These are phyloP conservation scores for Helicorthomorpha holstii DNA, from an alignment of 1,140 invertebrate genomes.

Conservation along the genomic window DNA sequence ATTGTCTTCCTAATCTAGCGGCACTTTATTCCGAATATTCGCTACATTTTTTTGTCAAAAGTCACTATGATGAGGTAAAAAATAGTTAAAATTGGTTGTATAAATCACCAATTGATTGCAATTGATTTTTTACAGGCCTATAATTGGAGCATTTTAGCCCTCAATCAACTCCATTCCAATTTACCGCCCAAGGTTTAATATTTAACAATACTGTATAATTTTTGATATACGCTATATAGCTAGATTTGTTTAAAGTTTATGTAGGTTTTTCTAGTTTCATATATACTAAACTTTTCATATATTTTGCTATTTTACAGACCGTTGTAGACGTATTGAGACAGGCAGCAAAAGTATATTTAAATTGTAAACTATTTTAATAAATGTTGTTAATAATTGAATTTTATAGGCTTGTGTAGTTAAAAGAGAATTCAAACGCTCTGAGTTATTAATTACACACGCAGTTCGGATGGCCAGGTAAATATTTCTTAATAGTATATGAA, in stretches of 20 bases:
- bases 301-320: slow-evolving; percentile 17
- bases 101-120: neutral
- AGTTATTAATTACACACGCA: slow-evolving; percentile 60
- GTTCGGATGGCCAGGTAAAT: slow-evolving; percentile 42
- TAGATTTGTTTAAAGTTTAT: no score
- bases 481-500: neutral
- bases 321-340: slow-evolving; percentile 62
- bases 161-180: slow-evolving; percentile 39
- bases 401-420: slow-evolving; percentile 59
- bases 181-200: slow-evolving; percentile 17
- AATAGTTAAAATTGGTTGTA: slow-evolving; percentile 1
- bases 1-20: slow-evolving; percentile 38
- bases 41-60: slow-evolving; percentile 54
- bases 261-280: no score
- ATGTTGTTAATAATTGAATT: slow-evolving; percentile 2
- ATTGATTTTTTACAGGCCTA: slow-evolving; percentile 29
- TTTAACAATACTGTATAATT: neutral
- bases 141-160: slow-evolving; percentile 49
- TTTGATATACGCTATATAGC: neutral
- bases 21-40: slow-evolving; percentile 62
- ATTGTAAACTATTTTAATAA: no score
- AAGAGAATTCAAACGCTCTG: slow-evolving; percentile 59
- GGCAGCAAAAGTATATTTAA: slow-evolving; percentile 51
- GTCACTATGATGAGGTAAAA: slow-evolving; percentile 56
- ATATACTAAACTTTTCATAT: no score